phyloP scores from a whole-genome alignment of 2,888 invertebrate species.

The Petrolisthes manimaculis region DNA sequence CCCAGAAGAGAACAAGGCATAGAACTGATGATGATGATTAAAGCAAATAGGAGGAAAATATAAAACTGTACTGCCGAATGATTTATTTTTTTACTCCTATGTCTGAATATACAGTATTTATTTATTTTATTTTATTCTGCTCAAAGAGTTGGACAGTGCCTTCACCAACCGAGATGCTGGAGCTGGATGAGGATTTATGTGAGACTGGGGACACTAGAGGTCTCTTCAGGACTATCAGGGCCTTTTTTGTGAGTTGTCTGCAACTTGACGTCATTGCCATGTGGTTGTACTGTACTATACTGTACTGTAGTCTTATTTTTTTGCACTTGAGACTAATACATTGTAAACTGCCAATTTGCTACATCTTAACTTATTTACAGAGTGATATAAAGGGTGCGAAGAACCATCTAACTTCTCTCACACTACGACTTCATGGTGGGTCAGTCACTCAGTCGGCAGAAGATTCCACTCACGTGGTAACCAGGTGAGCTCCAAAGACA shows the following conservation, averaged over 20 bases:
- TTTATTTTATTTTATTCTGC: not conserved
- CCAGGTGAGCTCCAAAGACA: constrained; percentile 20
- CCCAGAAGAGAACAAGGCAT: not conserved
- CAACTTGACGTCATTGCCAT: not conserved
- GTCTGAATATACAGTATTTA: not conserved
- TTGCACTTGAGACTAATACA: no score
- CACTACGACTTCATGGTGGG: constrained; percentile 47
- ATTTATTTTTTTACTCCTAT: not conserved
- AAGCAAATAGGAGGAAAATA: not conserved
- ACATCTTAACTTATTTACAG: constrained; percentile 11
- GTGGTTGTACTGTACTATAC: not conserved
- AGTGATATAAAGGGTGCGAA: not conserved
- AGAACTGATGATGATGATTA: not conserved
- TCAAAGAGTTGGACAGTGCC: constrained; percentile 37
- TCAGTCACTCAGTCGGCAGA: not conserved
- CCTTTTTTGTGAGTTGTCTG: constrained; percentile 37
- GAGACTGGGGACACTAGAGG: constrained; percentile 27
- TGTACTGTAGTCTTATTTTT: no score
- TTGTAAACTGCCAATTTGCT: no score
- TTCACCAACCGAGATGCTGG: constrained; percentile 35
- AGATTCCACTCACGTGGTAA: constrained; percentile 29
- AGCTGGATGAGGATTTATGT: constrained; percentile 43
- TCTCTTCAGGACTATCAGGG: constrained; percentile 40
- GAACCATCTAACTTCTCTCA: constrained; percentile 23
- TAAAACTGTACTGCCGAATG: not conserved